These are phyloP conservation scores for Anthrax anthrax DNA, from an alignment of 2,888 invertebrate species.

Conservation along the genomic window DNA sequence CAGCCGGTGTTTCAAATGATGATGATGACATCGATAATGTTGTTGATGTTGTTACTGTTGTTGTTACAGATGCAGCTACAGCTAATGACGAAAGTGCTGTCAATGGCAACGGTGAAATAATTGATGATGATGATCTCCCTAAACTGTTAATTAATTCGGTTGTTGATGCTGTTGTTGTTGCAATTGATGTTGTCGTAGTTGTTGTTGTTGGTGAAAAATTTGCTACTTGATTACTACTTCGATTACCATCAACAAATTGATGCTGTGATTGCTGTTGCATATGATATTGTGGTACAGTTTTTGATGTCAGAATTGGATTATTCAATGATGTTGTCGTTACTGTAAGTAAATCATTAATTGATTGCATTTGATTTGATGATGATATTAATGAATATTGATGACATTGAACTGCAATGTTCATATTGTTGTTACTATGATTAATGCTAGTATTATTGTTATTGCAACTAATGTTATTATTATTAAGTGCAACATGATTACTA, in stretches of 20 bases:
- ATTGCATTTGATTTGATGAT: neutral
- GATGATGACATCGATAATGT: neutral
- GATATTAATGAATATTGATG: neutral
- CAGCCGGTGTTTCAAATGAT: neutral
- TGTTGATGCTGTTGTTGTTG: constrained; percentile 3
- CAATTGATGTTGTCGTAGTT: neutral
- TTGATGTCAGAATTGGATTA: neutral
- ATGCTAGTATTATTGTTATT: too few species aligned
- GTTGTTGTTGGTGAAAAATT: neutral
- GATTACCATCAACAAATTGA: constrained; percentile 1
- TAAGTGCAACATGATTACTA: neutral
- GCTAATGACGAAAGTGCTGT: constrained; percentile 5
- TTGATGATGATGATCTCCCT: constrained; percentile 4
- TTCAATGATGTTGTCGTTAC: neutral
- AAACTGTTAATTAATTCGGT: neutral
- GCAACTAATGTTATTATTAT: neutral
- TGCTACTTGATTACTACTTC: too few species aligned
- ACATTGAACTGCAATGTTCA: too few species aligned
- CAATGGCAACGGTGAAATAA: constrained; percentile 8
- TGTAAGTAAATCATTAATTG: neutral
- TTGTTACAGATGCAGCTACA: constrained; percentile 3
- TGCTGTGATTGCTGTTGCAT: neutral
- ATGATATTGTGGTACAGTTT: too few species aligned
- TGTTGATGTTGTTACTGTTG: constrained; percentile 5
- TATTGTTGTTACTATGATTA: too few species aligned